Conservation (phyloP, 1,140 invertebrate genomes). For the Coptotermes formosanus region DNA sequence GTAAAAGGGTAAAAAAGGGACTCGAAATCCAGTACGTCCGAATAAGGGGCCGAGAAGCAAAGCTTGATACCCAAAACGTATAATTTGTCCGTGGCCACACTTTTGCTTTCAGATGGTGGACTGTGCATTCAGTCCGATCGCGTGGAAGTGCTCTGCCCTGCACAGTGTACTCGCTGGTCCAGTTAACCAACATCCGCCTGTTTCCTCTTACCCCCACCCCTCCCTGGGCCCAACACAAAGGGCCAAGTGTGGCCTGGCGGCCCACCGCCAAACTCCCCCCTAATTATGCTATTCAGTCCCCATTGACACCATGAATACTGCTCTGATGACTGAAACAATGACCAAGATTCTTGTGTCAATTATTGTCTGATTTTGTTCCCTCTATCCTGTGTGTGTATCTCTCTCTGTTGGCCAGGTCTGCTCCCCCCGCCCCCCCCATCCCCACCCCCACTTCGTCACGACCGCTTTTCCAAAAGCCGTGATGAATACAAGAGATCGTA, state of each 20-base stretch:
- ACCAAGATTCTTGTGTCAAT: conserved; percentile 18
- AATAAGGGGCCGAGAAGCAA: no score
- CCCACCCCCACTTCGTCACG: neutral
- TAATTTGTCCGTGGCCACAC: neutral
- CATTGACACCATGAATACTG: conserved; percentile 20
- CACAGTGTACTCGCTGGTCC: neutral
- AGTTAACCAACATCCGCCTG: neutral
- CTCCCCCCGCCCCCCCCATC: neutral
- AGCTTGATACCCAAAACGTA: neutral
- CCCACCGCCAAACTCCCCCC: conserved; percentile 25
- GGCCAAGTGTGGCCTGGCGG: conserved; percentile 22
- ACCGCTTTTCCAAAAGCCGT: neutral
- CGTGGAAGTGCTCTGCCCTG: no score
- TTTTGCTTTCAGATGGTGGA: neutral
- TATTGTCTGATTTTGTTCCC: conserved; percentile 26
- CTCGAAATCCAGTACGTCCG: no score
- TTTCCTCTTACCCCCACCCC: neutral
- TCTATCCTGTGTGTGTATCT: neutral
- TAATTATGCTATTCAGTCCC: conserved; percentile 28
- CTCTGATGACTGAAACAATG: conserved; percentile 27
- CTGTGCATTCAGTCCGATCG: no score
- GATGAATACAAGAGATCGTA: neutral
- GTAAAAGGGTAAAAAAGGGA: no score
- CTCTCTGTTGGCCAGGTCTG: neutral
- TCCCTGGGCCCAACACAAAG: neutral